A percentile compares a stretch with the other conserved stretches of the same genome.
These are phyloP conservation scores for Leucopsar rothschildi DNA, from an alignment of 2,113 vertebrate genomes.

Conservation along the genomic window DNA sequence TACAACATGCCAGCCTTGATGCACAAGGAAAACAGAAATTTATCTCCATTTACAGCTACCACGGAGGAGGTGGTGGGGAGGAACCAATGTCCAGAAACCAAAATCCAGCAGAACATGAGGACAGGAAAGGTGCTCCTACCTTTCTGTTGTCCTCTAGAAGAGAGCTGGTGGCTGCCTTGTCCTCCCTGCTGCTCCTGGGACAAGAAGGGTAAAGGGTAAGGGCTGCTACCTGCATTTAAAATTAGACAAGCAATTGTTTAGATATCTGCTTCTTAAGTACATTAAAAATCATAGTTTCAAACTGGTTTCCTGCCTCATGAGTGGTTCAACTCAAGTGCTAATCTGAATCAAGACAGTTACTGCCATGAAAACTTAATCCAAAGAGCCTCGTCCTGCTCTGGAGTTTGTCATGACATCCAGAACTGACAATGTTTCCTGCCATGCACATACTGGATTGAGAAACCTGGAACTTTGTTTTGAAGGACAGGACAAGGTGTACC, in stretches of 20 bases:
- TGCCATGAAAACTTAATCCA: background rate
- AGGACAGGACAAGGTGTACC: background rate
- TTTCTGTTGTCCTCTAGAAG: background rate
- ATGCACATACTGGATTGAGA: background rate
- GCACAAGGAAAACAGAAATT: background rate
- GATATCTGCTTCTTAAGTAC: fast-evolving
- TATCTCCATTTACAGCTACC: background rate
- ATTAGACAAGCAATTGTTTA: background rate
- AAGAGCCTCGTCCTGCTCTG: background rate
- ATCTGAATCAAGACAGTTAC: background rate
- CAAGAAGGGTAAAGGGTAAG: background rate
- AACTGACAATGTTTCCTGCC: background rate
- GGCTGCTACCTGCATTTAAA: background rate
- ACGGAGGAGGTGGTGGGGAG: background rate
- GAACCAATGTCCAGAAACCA: background rate
- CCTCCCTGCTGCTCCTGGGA: background rate
- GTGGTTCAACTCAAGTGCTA: background rate
- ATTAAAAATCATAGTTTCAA: background rate
- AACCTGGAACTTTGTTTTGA: background rate
- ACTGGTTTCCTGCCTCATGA: background rate
- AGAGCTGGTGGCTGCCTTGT: background rate
- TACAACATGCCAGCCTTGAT: background rate
- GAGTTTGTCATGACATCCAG: background rate
- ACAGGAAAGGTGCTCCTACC: background rate
- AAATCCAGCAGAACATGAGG: background rate